Evolutionary conservation across 2,113 vertebrate genomes (phyloP).

Genomic region (Silurus glanis): DNA sequence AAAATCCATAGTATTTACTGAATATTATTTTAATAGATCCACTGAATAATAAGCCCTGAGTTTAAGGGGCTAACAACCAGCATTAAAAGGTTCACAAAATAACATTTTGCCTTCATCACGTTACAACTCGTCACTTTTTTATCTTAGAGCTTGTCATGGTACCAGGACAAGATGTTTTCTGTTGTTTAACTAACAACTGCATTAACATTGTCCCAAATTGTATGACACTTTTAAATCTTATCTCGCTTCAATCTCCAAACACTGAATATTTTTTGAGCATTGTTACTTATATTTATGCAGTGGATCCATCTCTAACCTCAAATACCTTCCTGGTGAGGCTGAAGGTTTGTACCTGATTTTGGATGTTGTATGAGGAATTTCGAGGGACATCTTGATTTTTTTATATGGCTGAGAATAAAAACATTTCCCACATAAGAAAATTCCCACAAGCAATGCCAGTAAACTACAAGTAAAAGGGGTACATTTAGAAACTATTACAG

Average conservation of each 20-base stretch:
- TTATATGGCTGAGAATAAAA: conserved; percentile 1
- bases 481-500: neutral
- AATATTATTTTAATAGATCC: neutral
- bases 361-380: conserved; percentile 51
- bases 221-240: neutral
- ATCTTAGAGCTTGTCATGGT: neutral
- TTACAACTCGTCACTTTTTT: neutral
- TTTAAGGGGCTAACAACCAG: neutral
- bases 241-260: neutral
- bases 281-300: neutral
- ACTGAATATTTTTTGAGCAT: neutral
- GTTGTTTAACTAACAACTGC: neutral
- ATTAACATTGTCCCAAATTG: neutral
- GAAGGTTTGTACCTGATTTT: conserved; percentile 30
- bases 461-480: neutral
- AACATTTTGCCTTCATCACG: neutral
- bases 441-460: conserved; percentile 10
- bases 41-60: neutral
- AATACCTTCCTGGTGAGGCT: conserved; percentile 19
- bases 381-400: conserved; percentile 35
- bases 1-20: neutral
- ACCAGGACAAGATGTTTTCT: neutral
- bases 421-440: neutral
- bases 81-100: neutral
- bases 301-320: conserved; percentile 23